Percentiles rank a stretch among this genome's conserved stretches.
Evolutionary conservation across 2,113 vertebrate species (phyloP).

Genomic region (Castor canadensis): DNA sequence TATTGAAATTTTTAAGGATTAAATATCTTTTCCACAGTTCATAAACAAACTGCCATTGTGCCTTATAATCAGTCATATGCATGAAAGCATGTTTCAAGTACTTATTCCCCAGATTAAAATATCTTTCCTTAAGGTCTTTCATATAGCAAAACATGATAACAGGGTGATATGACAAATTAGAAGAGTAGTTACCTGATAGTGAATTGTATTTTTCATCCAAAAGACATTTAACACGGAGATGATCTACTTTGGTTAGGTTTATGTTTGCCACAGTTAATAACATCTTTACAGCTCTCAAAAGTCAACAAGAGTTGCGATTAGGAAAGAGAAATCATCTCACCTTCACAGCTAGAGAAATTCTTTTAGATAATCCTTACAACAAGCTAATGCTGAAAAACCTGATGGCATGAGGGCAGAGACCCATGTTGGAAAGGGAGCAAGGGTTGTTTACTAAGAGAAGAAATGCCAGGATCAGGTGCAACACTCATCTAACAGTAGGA

Average conservation of each 20-base stretch:
- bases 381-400: slow-evolving; percentile 74
- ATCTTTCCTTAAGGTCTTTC: neutral
- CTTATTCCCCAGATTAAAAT: neutral
- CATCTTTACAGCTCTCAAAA: slow-evolving; percentile 60
- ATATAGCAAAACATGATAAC: neutral
- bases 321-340: slow-evolving; percentile 34
- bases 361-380: slow-evolving; percentile 74
- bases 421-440: slow-evolving; percentile 63
- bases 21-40: neutral
- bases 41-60: neutral
- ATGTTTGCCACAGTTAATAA: slow-evolving; percentile 16
- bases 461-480: slow-evolving; percentile 78
- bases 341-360: slow-evolving; percentile 70
- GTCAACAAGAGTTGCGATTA: slow-evolving; percentile 56
- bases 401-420: slow-evolving; percentile 55
- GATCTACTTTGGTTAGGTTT: neutral
- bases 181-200: slow-evolving; percentile 8
- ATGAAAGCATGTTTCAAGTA: neutral
- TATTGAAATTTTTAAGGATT: neutral
- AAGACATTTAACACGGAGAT: neutral
- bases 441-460: slow-evolving; percentile 77
- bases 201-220: slow-evolving; percentile 16
- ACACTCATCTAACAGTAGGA: slow-evolving; percentile 85
- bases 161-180: neutral
- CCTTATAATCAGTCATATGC: neutral